phyloP scores from a whole-genome alignment of 2,888 invertebrate species.

The Drosophila multiciliata region DNA sequence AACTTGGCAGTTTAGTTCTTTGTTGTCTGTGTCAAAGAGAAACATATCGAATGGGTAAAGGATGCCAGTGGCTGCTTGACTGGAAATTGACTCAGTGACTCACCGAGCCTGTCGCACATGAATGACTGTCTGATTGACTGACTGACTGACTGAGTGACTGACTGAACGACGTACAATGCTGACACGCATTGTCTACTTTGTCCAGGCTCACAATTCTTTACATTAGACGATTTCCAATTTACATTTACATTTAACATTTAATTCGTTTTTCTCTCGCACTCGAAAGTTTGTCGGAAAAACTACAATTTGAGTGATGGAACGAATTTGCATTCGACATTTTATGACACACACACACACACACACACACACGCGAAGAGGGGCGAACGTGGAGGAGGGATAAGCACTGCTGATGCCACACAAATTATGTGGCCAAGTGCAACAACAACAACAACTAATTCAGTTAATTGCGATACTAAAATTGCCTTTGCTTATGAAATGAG shows the following conservation, averaged over 20 bases:
- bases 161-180: conserved; percentile 47
- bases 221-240: conserved; percentile 52
- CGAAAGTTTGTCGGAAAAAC: conserved; percentile 53
- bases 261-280: conserved; percentile 52
- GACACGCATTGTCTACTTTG: conserved; percentile 69
- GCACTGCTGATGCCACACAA: conserved; percentile 18
- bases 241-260: conserved; percentile 47
- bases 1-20: conserved; percentile 40
- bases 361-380: neutral
- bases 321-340: conserved; percentile 74
- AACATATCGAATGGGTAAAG: conserved; percentile 16
- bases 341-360: conserved; percentile 1
- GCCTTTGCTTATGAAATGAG: conserved; percentile 6
- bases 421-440: conserved; percentile 8
- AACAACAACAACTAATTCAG: conserved; percentile 32
- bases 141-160: conserved; percentile 41
- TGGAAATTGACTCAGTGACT: conserved; percentile 24
- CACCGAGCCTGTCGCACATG: conserved; percentile 47
- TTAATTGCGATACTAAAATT: conserved; percentile 50
- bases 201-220: conserved; percentile 50
- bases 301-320: conserved; percentile 77
- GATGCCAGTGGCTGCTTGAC: conserved; percentile 29
- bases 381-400: neutral
- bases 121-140: conserved; percentile 48
- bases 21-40: conserved; percentile 39